phyloP scores from a whole-genome alignment of 2,113 vertebrate species.

The Chinchilla lanigera region DNA sequence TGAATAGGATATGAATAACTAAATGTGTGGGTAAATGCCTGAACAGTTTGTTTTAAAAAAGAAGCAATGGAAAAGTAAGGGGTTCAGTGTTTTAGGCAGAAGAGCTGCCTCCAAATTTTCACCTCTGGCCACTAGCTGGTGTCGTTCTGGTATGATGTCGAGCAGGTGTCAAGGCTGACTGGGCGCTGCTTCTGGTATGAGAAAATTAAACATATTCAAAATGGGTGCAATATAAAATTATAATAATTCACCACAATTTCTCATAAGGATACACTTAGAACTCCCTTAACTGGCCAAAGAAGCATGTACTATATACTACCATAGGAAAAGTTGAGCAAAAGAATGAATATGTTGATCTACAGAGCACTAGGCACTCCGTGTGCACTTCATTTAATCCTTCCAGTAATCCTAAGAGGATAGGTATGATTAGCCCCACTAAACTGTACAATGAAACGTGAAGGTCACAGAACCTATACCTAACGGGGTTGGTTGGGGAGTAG shows the following conservation, averaged over 20 bases:
- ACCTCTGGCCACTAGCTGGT: background rate
- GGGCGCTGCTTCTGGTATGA: background rate
- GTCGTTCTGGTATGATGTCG: background rate
- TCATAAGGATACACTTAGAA: background rate
- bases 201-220: background rate
- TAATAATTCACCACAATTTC: background rate
- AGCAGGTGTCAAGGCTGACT: background rate
- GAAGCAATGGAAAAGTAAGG: background rate
- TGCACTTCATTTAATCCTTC: background rate
- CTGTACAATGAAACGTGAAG: background rate
- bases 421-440: background rate
- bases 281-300: background rate
- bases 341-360: background rate
- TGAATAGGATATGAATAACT: background rate
- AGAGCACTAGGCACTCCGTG: background rate
- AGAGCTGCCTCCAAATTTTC: background rate
- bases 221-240: background rate
- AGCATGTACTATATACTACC: background rate
- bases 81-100: background rate
- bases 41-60: background rate
- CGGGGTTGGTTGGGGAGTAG: too few species aligned
- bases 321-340: background rate
- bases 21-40: background rate
- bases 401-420: background rate
- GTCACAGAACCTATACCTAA: background rate